Conservation (phyloP, 2,888 invertebrate species). For the Drosophila barbarae region DNA sequence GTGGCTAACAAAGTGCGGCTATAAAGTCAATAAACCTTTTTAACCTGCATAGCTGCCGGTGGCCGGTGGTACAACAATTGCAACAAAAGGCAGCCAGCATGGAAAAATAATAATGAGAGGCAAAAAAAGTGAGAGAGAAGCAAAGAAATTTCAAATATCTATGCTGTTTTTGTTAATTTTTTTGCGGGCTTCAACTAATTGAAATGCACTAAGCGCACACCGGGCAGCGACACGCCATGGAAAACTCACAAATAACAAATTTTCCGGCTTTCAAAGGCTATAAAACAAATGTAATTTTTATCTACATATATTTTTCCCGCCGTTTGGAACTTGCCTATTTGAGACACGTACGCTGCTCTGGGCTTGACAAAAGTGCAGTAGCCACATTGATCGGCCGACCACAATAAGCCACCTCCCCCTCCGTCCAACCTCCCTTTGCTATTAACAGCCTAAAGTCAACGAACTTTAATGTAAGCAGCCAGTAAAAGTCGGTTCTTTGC, state of each 20-base stretch:
- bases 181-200: constrained; percentile 51
- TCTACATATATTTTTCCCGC: constrained; percentile 15
- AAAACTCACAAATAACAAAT: constrained; percentile 43
- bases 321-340: constrained; percentile 60
- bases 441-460: constrained; percentile 50
- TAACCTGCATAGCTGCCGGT: constrained; percentile 63
- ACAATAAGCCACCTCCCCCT: constrained; percentile 12
- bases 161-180: constrained; percentile 22
- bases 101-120: constrained; percentile 29
- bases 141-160: constrained; percentile 52
- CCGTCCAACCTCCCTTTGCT: background rate
- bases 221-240: constrained; percentile 25
- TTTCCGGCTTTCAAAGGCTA: constrained; percentile 40
- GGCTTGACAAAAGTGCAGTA: constrained; percentile 47
- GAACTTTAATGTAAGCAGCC: constrained; percentile 46
- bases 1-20: constrained; percentile 43
- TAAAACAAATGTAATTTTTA: constrained; percentile 47
- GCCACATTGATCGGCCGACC: constrained; percentile 2
- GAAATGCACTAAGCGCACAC: constrained; percentile 57
- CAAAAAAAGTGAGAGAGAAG: constrained; percentile 10
- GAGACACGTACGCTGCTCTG: constrained; percentile 53
- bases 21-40: constrained; percentile 71
- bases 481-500: constrained; percentile 53
- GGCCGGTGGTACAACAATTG: constrained; percentile 38
- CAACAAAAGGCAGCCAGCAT: constrained; percentile 40